Evolutionary conservation across 2,113 vertebrate species (phyloP), one percentile per base, ranked within the genome.

Genomic region (Haliaeetus leucogaster): DNA sequence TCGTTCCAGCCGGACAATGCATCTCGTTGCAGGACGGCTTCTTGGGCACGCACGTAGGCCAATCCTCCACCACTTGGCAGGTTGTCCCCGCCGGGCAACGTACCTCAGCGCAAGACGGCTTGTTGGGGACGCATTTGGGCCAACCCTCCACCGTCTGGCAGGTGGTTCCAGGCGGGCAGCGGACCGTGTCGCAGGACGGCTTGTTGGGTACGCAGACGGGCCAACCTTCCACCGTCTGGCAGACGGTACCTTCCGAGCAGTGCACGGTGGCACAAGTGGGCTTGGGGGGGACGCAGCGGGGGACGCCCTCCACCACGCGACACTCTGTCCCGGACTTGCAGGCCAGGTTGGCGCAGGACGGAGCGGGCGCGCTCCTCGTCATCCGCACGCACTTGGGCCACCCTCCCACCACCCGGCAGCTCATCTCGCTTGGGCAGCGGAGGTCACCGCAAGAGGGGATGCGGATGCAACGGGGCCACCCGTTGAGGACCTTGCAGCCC

Each of bases 351-450:
- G 42, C 4, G 26, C 89, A 83, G 7, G 88, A 42, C 0, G 29
- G 0, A 0, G 8, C 4, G 0, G 63, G 80, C 0, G 7, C 20
- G 2, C 19, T 62, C 40, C 88, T 16, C 0, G 8, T 42, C 65
- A 62, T 42, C 40, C 0, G 16, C 16, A 27, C 1, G 11, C 89
- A 90, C 12, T 36, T 63, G 55, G 89, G 89, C 89, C 89, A 50
- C 9, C 89, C 89, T 14, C 1, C 20, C 9, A 42, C 47, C 89
- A 36, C 4, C 27, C 45, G 70, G 10, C 87, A 90, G 2, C 21
- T 15, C 7, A 1, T 29, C 9, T 9, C 6, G 1, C 3, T 1
- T 0, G 52, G 78, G 18, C 89, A 90, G 1, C 7, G 48, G 1
- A 84, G 40, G n/a, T 90, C 55, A 0, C 1, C 1, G 8, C 89